Percentiles rank a stretch among this genome's conserved stretches.
Evolutionary conservation across 2,888 invertebrate genomes (phyloP).

Genomic region (Polydesmus complanatus): DNA sequence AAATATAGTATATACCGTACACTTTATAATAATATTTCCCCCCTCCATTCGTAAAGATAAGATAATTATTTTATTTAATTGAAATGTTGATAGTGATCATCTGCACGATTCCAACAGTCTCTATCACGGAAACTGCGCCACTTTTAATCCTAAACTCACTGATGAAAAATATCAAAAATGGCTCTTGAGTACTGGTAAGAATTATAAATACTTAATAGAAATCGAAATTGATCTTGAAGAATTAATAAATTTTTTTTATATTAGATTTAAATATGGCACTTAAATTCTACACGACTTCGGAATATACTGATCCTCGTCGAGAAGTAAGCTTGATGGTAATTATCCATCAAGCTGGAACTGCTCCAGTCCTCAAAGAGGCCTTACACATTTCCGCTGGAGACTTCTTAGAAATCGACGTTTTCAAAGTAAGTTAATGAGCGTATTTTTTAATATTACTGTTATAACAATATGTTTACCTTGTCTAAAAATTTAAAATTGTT

Average conservation of each 20-base stretch:
- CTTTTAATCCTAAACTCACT: neutral
- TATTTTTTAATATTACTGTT: no score
- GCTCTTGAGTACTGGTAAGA: no score
- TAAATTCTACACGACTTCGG: neutral
- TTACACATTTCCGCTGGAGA: neutral
- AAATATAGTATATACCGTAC: no score
- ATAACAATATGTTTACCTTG: no score
- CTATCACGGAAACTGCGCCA: neutral
- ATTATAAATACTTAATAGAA: no score
- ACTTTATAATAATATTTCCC: no score
- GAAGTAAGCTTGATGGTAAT: neutral
- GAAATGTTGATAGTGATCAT: no score
- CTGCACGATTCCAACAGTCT: neutral
- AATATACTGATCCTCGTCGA: neutral
- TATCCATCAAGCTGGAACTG: neutral
- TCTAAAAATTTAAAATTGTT: no score
- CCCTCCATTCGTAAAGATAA: no score
- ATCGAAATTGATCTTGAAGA: no score
- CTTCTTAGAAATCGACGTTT: neutral
- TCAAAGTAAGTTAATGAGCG: neutral
- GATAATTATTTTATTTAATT: no score
- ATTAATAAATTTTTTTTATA: no score
- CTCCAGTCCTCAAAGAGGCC: neutral
- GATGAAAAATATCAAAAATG: neutral
- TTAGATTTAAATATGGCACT: neutral